Base-by-base conservation (phyloP, 2,113 vertebrate species). In the Cyphomyrus plagiostoma region DNA sequence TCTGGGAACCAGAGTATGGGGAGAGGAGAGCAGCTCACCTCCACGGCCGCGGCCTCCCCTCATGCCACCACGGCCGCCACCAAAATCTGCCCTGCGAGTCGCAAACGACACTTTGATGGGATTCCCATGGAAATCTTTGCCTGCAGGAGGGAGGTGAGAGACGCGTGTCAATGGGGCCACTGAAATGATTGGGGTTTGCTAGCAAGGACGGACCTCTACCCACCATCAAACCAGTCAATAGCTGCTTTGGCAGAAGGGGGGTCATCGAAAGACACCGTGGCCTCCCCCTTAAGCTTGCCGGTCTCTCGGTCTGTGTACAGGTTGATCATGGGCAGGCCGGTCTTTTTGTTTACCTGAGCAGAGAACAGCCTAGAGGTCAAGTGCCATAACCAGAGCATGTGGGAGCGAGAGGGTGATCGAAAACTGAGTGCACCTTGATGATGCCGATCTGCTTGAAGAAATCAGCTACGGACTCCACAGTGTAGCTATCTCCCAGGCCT, bases 391-490 rank as follows among this genome's bases (percentile, higher is more conserved):
- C 0, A 82, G n/a, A 42, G 10, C 9, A 0, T 13, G 21, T n/a
- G 26, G 30, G 58, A 39, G 42, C 3, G 0, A 2, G 45, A 83
- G 35, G 3, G 39, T 19, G 26, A 17, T 88, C 21, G 11, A 62
- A 2, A 49, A 39, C 9, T 17, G 42, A 26, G 11, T 0, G 19
- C 89, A 97, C 97, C 97, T 98, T 98, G 80, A 98, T 98, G 90
- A 98, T 98, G 48, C 97, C 97, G 6, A 98, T 98, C 94, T 98
- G 97, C 91, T 98, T 98, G 91, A 98, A 98, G 90, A 96, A 98
- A 45, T 98, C 97, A 1, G 97, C 97, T 66, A 98, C 97, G 0
- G 97, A 96, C 39, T 98, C 97, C 0, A 98, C 96, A 1, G 97
- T 97, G 89, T 98, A 97, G 89, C 96, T 95, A 90, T 98, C 97